phyloP scores from a whole-genome alignment of 2,888 invertebrate species.

The Watsonalla cultraria region DNA sequence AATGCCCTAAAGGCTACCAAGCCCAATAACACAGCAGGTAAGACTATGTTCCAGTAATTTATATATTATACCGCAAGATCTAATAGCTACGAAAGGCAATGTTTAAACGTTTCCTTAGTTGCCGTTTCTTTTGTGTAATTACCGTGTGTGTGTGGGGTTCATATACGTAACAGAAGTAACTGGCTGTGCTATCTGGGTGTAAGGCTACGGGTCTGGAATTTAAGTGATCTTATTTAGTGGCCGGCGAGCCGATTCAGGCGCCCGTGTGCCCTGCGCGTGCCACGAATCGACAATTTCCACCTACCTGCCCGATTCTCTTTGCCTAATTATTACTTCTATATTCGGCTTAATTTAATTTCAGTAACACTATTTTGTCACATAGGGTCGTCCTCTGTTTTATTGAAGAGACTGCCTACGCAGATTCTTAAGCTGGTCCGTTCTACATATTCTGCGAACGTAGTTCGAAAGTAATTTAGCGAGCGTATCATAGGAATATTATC shows the following conservation, averaged over 20 bases:
- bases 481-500: background rate
- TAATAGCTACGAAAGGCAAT: constrained; percentile 44
- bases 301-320: constrained; percentile 48
- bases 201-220: constrained; percentile 66
- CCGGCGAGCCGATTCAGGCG: constrained; percentile 55
- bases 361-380: constrained; percentile 6
- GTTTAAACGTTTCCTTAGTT: constrained; percentile 52
- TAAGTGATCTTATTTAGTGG: constrained; percentile 73
- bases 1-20: constrained; percentile 29
- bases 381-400: background rate
- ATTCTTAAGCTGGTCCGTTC: background rate
- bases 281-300: constrained; percentile 59
- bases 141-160: constrained; percentile 52
- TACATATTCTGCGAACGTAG: background rate
- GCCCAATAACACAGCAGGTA: constrained; percentile 37
- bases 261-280: constrained; percentile 54
- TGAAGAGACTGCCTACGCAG: background rate
- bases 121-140: constrained; percentile 71
- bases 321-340: constrained; percentile 60
- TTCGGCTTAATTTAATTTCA: constrained; percentile 43
- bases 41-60: constrained; percentile 41
- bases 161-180: constrained; percentile 62
- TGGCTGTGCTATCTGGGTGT: constrained; percentile 60
- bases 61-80: constrained; percentile 35
- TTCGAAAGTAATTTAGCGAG: constrained; percentile 1